Conservation (phyloP, 2,888 invertebrate species). For the Drosophila borborema region DNA sequence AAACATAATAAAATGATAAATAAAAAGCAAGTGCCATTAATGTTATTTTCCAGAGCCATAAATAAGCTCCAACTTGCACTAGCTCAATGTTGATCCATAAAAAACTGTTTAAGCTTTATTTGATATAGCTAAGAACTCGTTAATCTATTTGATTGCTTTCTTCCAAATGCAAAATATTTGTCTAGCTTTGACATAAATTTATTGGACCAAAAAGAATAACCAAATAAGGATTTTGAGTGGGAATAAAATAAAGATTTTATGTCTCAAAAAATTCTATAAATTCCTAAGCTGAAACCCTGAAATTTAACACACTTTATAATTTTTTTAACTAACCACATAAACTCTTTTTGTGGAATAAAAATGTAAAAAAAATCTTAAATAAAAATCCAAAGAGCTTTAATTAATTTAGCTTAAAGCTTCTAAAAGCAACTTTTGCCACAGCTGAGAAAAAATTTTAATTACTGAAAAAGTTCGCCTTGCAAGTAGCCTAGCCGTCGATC, state of each 20-base stretch:
- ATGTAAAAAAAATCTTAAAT: no score
- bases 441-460: neutral
- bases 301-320: no score
- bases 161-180: neutral
- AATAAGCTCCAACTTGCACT: neutral
- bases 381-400: no score
- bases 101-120: constrained; percentile 6
- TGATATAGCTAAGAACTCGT: neutral
- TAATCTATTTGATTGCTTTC: neutral
- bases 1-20: constrained; percentile 1
- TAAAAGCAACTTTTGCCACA: neutral
- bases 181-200: neutral
- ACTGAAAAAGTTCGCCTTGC: neutral
- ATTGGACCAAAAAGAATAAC: neutral
- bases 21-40: constrained; percentile 1
- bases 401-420: neutral
- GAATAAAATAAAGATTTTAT: neutral
- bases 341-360: no score
- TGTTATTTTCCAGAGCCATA: neutral
- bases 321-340: no score
- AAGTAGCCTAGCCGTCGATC: neutral
- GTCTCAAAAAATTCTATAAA: no score
- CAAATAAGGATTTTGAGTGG: neutral
- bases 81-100: neutral
- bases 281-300: no score